Percentiles rank a stretch among this genome's conserved stretches.
phyloP scores from a whole-genome alignment of 2,113 vertebrate genomes.

The Apodemus sylvaticus region DNA sequence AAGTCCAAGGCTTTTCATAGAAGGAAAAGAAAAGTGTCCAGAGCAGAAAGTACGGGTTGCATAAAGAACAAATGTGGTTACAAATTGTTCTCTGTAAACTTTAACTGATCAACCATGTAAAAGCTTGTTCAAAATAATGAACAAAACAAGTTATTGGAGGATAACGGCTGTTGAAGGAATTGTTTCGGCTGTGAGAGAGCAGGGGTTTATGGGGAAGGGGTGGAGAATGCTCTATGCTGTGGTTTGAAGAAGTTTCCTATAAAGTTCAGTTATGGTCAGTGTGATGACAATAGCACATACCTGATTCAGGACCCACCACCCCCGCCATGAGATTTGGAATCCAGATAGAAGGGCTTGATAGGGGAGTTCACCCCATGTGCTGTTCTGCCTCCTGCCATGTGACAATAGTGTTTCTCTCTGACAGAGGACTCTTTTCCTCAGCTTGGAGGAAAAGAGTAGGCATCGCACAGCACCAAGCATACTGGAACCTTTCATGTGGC shows the following conservation, averaged over 20 bases:
- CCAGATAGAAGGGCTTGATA: neutral
- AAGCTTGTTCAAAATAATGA: neutral
- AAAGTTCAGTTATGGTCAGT: neutral
- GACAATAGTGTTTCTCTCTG: neutral
- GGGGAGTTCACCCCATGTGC: neutral
- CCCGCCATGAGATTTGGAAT: neutral
- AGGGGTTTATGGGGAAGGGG: rapidly evolving
- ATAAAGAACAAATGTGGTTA: neutral
- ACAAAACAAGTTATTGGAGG: neutral
- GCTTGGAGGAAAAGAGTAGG: too few relatives aligned
- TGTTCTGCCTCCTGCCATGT: neutral
- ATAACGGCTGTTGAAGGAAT: constrained; percentile 7
- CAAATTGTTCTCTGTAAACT: neutral
- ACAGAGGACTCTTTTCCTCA: neutral
- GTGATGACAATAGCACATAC: neutral
- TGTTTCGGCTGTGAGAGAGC: neutral
- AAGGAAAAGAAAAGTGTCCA: neutral
- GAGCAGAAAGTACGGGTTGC: neutral
- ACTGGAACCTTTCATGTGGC: neutral
- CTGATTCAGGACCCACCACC: neutral
- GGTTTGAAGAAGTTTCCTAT: neutral
- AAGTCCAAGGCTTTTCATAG: neutral
- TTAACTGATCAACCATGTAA: constrained; percentile 7
- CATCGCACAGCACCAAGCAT: neutral
- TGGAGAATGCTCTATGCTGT: neutral